Evolutionary conservation across 2,113 vertebrate genomes (phyloP).

Genomic region (Forbesichthys agassizii): DNA sequence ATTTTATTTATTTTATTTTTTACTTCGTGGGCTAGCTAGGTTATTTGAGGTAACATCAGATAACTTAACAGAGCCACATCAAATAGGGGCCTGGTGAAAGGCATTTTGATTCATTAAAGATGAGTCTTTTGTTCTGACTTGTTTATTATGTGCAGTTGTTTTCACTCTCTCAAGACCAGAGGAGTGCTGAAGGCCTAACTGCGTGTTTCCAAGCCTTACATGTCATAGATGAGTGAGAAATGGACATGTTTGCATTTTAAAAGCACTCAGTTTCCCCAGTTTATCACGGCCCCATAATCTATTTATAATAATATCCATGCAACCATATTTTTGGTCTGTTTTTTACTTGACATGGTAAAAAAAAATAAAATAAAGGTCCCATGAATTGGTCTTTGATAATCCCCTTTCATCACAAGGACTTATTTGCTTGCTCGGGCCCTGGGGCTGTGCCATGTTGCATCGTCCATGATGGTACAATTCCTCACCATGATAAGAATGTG

Average conservation of each 20-base stretch:
- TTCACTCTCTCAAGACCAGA: conserved; percentile 21
- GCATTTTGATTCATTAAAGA: neutral
- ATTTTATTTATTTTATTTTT: neutral
- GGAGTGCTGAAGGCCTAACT: conserved; percentile 15
- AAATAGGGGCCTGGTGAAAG: neutral
- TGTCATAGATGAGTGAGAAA: conserved; percentile 13
- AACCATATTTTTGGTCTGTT: neutral
- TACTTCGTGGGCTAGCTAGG: neutral
- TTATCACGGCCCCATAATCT: neutral
- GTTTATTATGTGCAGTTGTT: conserved; percentile 26
- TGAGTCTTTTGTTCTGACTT: conserved; percentile 14
- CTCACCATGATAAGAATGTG: no score
- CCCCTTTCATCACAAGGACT: no score
- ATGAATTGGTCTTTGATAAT: no score
- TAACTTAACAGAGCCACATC: neutral
- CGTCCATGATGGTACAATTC: no score
- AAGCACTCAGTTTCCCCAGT: conserved; percentile 7
- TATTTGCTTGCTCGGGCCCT: no score
- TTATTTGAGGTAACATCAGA: neutral
- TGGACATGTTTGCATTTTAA: conserved; percentile 21
- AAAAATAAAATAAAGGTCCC: neutral
- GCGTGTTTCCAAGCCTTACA: conserved; percentile 12
- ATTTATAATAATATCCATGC: conserved; percentile 2
- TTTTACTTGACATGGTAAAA: neutral
- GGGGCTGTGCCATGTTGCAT: no score